Percentiles rank a stretch among this genome's conserved stretches.
Conservation (phyloP, 2,797 vertebrate species). For the Pteronotus mesoamericanus region DNA sequence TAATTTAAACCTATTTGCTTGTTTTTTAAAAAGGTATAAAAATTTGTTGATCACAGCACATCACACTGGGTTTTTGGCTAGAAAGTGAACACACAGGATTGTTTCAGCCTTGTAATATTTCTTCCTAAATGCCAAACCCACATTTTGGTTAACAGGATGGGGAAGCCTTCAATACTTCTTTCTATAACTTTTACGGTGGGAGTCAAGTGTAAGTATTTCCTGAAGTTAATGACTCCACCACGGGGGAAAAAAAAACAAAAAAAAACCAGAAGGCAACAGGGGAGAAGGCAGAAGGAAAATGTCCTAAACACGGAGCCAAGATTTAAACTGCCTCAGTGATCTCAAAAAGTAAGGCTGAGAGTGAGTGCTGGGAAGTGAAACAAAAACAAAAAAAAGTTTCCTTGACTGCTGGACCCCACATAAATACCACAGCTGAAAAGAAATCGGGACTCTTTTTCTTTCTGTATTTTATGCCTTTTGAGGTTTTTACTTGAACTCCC, state of each 20-base stretch:
- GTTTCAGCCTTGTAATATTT: not conserved
- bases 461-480: not conserved
- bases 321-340: not conserved
- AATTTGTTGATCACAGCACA: not conserved
- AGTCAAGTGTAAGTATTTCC: slow-evolving; percentile 3
- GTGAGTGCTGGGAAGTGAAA: not conserved
- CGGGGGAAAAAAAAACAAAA: no score
- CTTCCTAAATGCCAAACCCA: not conserved
- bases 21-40: not conserved
- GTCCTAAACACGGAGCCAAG: not conserved
- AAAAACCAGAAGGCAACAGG: not conserved
- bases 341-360: not conserved
- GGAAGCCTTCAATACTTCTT: not conserved
- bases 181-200: not conserved
- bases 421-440: not conserved
- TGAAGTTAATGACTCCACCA: not conserved
- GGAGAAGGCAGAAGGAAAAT: not conserved
- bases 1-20: not conserved
- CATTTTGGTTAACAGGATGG: not conserved
- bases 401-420: not conserved
- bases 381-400: not conserved
- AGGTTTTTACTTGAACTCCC: slow-evolving; percentile 6
- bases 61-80: not conserved
- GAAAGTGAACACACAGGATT: not conserved
- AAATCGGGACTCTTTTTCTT: not conserved